Evolutionary conservation across 2,113 vertebrate genomes (phyloP).

Genomic region (Prolemur simus): DNA sequence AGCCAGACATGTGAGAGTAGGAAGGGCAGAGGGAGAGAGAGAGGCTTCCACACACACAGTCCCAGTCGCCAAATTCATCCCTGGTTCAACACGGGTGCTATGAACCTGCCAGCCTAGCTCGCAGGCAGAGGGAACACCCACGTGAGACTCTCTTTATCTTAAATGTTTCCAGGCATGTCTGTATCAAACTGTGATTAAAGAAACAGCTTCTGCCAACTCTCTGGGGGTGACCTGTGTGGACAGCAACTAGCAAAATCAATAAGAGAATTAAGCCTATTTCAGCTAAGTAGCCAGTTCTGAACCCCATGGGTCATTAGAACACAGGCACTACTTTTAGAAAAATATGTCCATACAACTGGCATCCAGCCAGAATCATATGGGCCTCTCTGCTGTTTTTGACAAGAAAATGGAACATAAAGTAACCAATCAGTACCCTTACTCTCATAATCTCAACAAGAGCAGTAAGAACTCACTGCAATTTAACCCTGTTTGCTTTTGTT

Average conservation of each 20-base stretch:
- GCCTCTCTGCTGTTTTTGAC: neutral
- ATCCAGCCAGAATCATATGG: neutral
- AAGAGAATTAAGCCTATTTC: conserved; percentile 58
- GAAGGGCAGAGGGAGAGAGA: neutral
- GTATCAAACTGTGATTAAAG: conserved; percentile 58
- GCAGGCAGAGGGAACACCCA: neutral
- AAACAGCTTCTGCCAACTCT: conserved; percentile 12
- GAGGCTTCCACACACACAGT: neutral
- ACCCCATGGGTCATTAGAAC: neutral
- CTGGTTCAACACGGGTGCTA: neutral
- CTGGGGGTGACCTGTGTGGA: conserved; percentile 1
- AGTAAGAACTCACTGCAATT: neutral
- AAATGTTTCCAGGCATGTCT: conserved; percentile 32
- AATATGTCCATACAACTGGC: neutral
- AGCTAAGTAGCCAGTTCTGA: neutral
- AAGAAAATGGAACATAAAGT: neutral
- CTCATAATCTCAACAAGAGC: neutral
- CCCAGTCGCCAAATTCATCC: neutral
- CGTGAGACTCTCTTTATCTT: neutral
- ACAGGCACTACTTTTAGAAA: neutral
- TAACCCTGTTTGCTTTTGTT: neutral
- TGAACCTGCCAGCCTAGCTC: neutral
- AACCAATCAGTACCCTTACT: neutral
- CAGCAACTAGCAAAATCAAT: conserved; percentile 50
- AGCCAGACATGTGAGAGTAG: neutral